phyloP scores from a whole-genome alignment of 64 coral and sea anemone species.

The Anthopleura sola region DNA sequence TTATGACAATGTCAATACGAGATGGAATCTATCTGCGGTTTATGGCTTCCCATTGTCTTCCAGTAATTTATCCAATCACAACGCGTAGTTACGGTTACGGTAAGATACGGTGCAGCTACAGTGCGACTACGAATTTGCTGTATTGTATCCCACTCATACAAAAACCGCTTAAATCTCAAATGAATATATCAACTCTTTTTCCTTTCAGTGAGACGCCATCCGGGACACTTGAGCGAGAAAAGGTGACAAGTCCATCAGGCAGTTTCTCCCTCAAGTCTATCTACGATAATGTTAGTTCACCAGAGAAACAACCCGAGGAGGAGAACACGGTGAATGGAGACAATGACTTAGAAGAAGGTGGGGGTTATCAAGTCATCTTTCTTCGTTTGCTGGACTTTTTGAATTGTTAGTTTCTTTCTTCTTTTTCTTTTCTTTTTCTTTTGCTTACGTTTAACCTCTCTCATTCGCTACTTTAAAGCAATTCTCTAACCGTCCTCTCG shows the following conservation, averaged over 20 bases:
- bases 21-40: too few species aligned
- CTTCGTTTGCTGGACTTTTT: constrained; percentile 28
- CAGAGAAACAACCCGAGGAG: neutral
- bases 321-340: neutral
- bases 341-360: constrained; percentile 3
- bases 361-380: constrained; percentile 11
- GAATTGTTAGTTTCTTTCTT: constrained; percentile 22
- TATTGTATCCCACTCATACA: too few species aligned
- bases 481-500: too few species aligned
- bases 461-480: too few species aligned
- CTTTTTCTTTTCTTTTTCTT: neutral
- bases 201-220: constrained; percentile 1
- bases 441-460: neutral
- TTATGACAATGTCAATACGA: too few species aligned
- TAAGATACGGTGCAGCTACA: too few species aligned
- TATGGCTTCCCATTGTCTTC: too few species aligned
- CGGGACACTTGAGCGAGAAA: constrained; percentile 19
- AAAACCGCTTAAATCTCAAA: too few species aligned
- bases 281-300: constrained; percentile 19
- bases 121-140: too few species aligned
- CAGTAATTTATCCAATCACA: too few species aligned
- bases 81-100: too few species aligned
- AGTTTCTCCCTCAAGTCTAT: constrained; percentile 19
- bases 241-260: neutral
- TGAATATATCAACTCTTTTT: neutral